Base-by-base conservation (phyloP, 2,888 invertebrate genomes). In the Pteria penguin region DNA sequence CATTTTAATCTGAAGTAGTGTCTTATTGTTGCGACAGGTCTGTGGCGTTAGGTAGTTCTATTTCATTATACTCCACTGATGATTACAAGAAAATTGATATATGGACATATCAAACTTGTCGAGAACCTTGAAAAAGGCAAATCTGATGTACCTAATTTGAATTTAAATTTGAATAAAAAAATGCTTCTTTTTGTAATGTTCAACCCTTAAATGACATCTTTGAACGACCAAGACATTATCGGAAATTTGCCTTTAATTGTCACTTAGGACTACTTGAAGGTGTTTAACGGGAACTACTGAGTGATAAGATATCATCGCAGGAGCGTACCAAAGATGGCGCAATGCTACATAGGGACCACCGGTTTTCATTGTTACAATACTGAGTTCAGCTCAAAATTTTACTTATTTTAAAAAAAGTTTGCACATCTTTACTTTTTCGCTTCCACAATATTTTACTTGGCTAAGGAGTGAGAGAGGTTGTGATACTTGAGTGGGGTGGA, bases 211-310 rank as follows among this genome's bases (percentile, higher is more conserved):
- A 67, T 73, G 67, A 65, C 73, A 73, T 68, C 33, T 68, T 61
- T 62, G 68, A 69, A 61, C 62, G 74, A 73, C 52, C 68, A 68
- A 73, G 67, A 65, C 57, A 72, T 72, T 67, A 73, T 73, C 66
- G 73, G 27, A 73, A 74, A 74, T 74, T 54, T 74, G 68, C 55
- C 74, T 62, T 68, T 68, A 74, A 74, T 74, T 74, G 74, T 74
- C 68, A 62, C 60, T 33, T 36, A 74, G 62, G 62, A 45, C 36
- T 57, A 32, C 31, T 18, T 68, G 55, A 31, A 68, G 24, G 57
- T 33, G 57, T 26, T 55, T 57, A 26, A 27, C 54, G 24, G 33
- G 68, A 29, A n/a, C n/a, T n/a, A n/a, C n/a, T n/a, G n/a, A n/a
- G n/a, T n/a, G n/a, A n/a, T n/a, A n/a, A n/a, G n/a, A n/a, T n/a